These are phyloP conservation scores for Eupithecia centaureata DNA, from an alignment of 2,888 invertebrate species.

Conservation along the genomic window DNA sequence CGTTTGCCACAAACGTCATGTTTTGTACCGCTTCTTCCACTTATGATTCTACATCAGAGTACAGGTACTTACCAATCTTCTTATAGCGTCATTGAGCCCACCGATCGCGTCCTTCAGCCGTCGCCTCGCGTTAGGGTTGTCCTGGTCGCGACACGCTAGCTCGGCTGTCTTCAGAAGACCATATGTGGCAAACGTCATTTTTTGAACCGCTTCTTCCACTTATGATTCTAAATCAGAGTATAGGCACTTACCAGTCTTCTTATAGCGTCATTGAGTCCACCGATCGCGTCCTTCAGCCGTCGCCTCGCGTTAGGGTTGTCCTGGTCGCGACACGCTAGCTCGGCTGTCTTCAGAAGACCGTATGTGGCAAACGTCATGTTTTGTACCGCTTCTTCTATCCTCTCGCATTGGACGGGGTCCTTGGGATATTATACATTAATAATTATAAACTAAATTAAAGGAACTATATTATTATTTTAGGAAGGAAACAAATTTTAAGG, in stretches of 20 bases:
- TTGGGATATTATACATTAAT: slow-evolving; percentile 38
- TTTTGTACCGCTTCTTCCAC: slow-evolving; percentile 61
- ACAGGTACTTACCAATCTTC: slow-evolving; percentile 62
- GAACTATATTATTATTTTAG: no score
- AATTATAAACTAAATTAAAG: neutral
- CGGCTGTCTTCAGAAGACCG: slow-evolving; percentile 60
- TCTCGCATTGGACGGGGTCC: slow-evolving; percentile 56
- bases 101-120: slow-evolving; percentile 60
- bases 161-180: slow-evolving; percentile 62
- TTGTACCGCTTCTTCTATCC: slow-evolving; percentile 61
- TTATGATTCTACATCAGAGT: no score
- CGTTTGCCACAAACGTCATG: slow-evolving; percentile 62
- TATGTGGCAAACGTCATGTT: slow-evolving; percentile 65
- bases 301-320: slow-evolving; percentile 50
- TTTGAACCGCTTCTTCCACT: slow-evolving; percentile 59
- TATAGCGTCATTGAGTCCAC: slow-evolving; percentile 59
- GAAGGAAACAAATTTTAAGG: no score
- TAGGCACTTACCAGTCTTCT: slow-evolving; percentile 62
- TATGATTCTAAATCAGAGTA: no score
- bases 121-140: slow-evolving; percentile 50
- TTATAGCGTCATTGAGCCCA: slow-evolving; percentile 60
- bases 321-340: slow-evolving; percentile 54
- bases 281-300: slow-evolving; percentile 59
- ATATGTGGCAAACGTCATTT: slow-evolving; percentile 64
- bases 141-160: slow-evolving; percentile 51